Evolutionary conservation across 2,797 vertebrate species (phyloP).

Genomic region (Schizothorax lantsangensis): DNA sequence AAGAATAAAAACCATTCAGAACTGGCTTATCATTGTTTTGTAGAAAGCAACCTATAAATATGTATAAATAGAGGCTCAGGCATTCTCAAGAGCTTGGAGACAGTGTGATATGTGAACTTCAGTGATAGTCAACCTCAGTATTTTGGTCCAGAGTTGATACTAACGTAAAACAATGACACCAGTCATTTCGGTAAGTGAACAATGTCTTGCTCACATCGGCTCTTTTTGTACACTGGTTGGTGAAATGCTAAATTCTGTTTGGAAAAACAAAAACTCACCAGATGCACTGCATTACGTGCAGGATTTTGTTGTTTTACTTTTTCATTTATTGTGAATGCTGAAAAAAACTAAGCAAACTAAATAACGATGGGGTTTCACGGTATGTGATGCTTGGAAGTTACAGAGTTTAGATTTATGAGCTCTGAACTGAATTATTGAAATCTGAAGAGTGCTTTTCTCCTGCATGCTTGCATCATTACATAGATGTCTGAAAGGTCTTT

Average conservation of each 20-base stretch:
- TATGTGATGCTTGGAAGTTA: not conserved
- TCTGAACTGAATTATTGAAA: not conserved
- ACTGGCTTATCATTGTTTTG: slow-evolving; percentile 40
- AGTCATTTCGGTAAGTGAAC: not conserved
- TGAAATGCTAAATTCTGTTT: not conserved
- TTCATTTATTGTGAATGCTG: slow-evolving; percentile 10
- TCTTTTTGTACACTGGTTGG: not conserved
- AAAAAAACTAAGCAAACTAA: not conserved
- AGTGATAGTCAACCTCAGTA: not conserved
- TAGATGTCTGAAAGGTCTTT: not conserved
- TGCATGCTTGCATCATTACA: slow-evolving; percentile 10
- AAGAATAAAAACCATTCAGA: slow-evolving; percentile 36
- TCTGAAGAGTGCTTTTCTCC: not conserved
- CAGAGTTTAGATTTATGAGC: not conserved
- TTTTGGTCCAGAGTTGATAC: not conserved
- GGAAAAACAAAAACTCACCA: not conserved
- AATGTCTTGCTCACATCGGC: not conserved
- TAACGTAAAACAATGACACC: not conserved
- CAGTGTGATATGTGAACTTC: not conserved
- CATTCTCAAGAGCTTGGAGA: not conserved
- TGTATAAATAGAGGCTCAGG: not conserved
- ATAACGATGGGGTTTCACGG: slow-evolving; percentile 1
- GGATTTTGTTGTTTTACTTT: not conserved
- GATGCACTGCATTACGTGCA: not conserved
- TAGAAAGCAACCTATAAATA: slow-evolving; percentile 46